Evolutionary conservation across 2,888 invertebrate genomes (phyloP), one percentile per base, ranked within the genome.

Genomic region (Petrolisthes manimaculis): DNA sequence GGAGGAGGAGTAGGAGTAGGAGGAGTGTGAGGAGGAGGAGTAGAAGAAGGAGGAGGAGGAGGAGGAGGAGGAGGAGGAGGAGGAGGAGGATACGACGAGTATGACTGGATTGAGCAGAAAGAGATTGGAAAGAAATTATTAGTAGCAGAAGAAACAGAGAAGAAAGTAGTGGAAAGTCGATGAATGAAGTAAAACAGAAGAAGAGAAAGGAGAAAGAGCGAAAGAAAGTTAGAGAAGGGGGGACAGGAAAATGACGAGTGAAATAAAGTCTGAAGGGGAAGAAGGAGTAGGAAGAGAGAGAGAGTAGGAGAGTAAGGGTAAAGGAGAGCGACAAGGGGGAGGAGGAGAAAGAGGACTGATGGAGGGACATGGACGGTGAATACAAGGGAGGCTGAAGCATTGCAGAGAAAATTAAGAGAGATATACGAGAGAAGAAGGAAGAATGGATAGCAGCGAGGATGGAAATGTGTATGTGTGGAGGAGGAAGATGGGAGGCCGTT

Each of bases 21-120:
- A 74, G 61, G 84, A 71, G 84, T n/a, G 54, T 8, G 18, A 74
- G 54, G 83, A 71, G 83, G 56, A 74, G 61, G 84, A 71, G 84
- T n/a, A 61, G 12, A 61, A 75, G 77, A 6, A 55, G 24, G 84
- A 56, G 37, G 56, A 51, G 55, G 75, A 77, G 83, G 55, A 24
- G 54, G 84, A 55, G 56, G 37, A 61, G 21, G 56, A 55, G 84
- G n/a, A 61, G 21, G 77, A 84, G 51, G 21, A 54, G 61, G 77
- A 61, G 77, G 61, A 75, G 74, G 51, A 21, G 55, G 51, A 56
- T 5, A n/a, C 5, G 21, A 51, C 54, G 53, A 21, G 55, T 9
- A 12, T 1, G 69, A 21, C 5, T 24, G 55, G 74, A 71, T 8
- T 14, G 21, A 67, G 67, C 12, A n/a, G 14, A 9, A 18, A n/a